Conservation (phyloP, 53 echinoderm and acorn worm species). For the Antedon mediterranea region DNA sequence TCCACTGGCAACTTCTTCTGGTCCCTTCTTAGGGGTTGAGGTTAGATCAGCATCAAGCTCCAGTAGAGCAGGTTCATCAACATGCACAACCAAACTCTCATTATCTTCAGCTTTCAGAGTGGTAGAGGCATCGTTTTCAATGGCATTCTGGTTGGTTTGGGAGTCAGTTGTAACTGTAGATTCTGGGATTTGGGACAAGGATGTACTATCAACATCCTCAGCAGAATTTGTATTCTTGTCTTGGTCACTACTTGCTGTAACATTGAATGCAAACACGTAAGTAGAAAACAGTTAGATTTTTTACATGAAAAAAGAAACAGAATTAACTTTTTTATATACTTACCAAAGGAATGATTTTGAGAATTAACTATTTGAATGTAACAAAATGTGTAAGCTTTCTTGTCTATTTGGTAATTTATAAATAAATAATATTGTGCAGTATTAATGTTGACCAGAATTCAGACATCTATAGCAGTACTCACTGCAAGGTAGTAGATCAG, state of each 20-base stretch:
- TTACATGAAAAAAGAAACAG: background rate
- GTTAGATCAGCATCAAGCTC: constrained; percentile 91
- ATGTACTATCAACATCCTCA: background rate
- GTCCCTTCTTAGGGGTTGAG: constrained; percentile 15
- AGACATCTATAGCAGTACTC: too few relatives aligned
- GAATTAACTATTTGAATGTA: background rate
- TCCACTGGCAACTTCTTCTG: constrained; percentile 15
- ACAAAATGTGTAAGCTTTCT: background rate
- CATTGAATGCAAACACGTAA: constrained; percentile 15
- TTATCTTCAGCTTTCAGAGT: constrained; percentile 55
- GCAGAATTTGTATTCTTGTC: constrained; percentile 12
- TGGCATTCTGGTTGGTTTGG: constrained; percentile 4
- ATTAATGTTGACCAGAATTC: too few relatives aligned
- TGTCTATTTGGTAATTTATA: background rate
- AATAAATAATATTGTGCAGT: too few relatives aligned
- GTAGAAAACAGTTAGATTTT: background rate
- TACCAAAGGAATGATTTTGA: background rate
- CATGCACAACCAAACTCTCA: constrained; percentile 91
- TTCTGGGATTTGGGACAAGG: constrained; percentile 19
- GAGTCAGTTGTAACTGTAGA: constrained; percentile 1
- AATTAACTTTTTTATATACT: background rate
- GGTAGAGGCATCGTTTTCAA: constrained; percentile 1
- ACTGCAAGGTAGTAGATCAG: too few relatives aligned
- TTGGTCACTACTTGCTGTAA: constrained; percentile 52
- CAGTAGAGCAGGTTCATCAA: constrained; percentile 72